Conservation (phyloP, 2,888 invertebrate genomes). For the Neoscelio sp. region DNA sequence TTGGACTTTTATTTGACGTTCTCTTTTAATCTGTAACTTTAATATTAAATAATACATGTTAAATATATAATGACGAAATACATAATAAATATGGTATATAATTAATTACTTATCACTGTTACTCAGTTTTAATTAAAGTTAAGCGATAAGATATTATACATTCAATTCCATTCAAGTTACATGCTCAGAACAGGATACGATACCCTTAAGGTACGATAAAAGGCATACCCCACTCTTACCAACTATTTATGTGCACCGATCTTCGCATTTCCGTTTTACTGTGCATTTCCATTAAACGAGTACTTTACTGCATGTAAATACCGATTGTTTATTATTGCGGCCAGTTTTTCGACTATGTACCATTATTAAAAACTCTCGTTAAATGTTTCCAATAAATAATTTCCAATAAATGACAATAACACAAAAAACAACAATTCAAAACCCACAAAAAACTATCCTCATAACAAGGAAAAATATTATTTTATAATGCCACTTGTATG, state of each 20-base stretch:
- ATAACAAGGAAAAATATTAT: no score
- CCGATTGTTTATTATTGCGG: conserved; percentile 9
- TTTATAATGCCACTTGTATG: no score
- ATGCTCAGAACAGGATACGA: conserved; percentile 28
- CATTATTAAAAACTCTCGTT: no score
- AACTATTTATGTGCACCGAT: conserved; percentile 48
- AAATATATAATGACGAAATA: no score
- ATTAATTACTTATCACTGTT: conserved; percentile 34
- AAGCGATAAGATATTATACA: conserved; percentile 27
- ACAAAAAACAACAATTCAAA: no score
- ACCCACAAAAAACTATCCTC: no score
- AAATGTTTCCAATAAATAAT: no score
- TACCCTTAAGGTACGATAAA: conserved; percentile 48
- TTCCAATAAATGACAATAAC: no score
- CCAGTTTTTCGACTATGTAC: conserved; percentile 8
- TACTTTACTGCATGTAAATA: conserved; percentile 15
- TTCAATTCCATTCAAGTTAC: conserved; percentile 38
- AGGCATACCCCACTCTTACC: conserved; percentile 22
- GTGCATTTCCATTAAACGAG: conserved; percentile 30
- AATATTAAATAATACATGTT: no score
- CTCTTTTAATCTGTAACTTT: no score
- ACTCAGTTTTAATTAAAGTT: conserved; percentile 40
- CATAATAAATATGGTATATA: no score
- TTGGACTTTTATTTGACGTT: no score
- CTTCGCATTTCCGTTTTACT: conserved; percentile 35